These are phyloP conservation scores for Antitype chi DNA, from an alignment of 2,888 invertebrate species.

Conservation along the genomic window DNA sequence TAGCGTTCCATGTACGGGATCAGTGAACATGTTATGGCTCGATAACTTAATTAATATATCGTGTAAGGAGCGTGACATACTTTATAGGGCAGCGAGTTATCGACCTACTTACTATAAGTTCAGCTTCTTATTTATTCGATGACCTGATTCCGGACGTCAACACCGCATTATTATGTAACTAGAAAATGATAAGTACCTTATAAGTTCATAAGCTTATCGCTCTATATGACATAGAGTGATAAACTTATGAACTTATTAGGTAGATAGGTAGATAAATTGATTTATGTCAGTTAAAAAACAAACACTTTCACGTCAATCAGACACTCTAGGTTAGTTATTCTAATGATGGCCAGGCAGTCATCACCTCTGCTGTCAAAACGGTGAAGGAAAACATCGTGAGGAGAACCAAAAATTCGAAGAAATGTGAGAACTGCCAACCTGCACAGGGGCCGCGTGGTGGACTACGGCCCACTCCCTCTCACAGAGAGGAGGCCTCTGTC, in stretches of 20 bases:
- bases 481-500: too few species aligned
- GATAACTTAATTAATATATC: constrained; percentile 51
- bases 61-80: constrained; percentile 31
- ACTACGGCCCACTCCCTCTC: too few species aligned
- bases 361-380: too few species aligned
- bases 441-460: too few species aligned
- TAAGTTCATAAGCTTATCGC: too few species aligned
- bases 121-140: constrained; percentile 46
- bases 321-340: background rate
- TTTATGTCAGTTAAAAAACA: background rate
- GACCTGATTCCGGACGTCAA: constrained; percentile 53
- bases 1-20: constrained; percentile 3
- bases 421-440: too few species aligned
- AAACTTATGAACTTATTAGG: background rate
- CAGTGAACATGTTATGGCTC: constrained; percentile 18
- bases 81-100: constrained; percentile 18
- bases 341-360: too few species aligned
- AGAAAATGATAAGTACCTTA: constrained; percentile 22
- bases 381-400: too few species aligned
- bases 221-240: background rate
- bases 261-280: background rate
- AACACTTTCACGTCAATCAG: background rate
- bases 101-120: constrained; percentile 16
- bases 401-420: too few species aligned
- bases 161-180: constrained; percentile 30